A percentile compares a stretch with the other conserved stretches of the same genome.
phyloP scores from a whole-genome alignment of 2,113 vertebrate genomes.

The Pyrgilauda ruficollis region DNA sequence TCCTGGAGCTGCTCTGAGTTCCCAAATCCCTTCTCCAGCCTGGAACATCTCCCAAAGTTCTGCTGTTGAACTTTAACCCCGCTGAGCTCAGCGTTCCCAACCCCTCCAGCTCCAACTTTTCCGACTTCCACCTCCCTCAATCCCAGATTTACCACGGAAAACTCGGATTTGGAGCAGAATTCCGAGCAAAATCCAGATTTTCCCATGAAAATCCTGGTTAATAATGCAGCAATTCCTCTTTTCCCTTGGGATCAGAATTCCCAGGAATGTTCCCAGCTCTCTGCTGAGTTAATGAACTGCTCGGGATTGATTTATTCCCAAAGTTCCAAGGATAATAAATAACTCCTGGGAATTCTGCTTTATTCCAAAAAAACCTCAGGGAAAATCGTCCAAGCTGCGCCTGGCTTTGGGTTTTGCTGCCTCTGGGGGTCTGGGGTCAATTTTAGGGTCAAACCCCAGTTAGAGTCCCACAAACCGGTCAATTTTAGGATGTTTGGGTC shows the following conservation, averaged over 20 bases:
- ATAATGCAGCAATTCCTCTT: background rate
- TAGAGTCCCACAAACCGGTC: too few species aligned
- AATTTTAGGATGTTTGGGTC: too few species aligned
- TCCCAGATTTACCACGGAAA: background rate
- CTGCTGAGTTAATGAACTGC: background rate
- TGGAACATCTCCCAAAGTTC: background rate
- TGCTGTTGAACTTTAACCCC: background rate
- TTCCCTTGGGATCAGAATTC: background rate
- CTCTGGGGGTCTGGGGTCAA: background rate
- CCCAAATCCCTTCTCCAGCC: background rate
- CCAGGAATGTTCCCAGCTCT: background rate
- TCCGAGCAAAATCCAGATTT: background rate
- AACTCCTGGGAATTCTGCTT: background rate
- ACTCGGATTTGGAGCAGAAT: rapidly evolving
- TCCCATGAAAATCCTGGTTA: background rate
- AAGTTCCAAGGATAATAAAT: background rate
- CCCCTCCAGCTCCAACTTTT: background rate
- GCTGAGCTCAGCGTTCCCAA: background rate
- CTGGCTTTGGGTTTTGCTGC: background rate
- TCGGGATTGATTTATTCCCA: background rate
- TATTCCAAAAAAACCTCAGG: background rate
- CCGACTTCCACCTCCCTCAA: background rate
- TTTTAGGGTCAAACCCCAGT: too few species aligned
- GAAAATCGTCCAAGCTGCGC: background rate
- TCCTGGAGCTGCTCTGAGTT: background rate